phyloP scores from a whole-genome alignment of 2,113 vertebrate species.

The Halichoeres trimaculatus region DNA sequence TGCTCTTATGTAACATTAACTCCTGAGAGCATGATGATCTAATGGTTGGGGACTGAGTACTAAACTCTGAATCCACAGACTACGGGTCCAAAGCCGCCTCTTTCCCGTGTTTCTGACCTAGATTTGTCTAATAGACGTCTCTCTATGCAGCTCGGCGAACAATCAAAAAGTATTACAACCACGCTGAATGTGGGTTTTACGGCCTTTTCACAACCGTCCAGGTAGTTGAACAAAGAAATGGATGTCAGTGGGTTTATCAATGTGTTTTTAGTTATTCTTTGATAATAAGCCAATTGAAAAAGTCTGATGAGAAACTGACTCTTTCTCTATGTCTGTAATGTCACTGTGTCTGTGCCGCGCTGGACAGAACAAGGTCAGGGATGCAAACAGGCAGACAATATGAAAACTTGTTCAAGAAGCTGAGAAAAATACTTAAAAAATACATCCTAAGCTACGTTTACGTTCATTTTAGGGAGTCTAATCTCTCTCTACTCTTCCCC shows the following conservation, averaged over 20 bases:
- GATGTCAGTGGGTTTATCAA: background rate
- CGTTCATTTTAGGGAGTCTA: no score
- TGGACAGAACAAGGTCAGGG: background rate
- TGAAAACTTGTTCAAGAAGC: no score
- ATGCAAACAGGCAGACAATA: background rate
- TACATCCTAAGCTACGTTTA: no score
- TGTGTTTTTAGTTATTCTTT: background rate
- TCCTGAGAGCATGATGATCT: background rate
- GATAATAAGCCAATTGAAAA: no score
- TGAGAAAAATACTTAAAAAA: no score
- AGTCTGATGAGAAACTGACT: background rate
- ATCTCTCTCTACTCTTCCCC: no score
- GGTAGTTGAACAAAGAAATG: background rate
- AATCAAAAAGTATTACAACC: background rate
- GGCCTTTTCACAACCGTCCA: background rate
- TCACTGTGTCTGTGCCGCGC: background rate
- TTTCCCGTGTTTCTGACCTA: slow-evolving; percentile 28
- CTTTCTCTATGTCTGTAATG: background rate
- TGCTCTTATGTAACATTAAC: slow-evolving; percentile 12
- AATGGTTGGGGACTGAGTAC: background rate
- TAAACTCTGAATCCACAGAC: background rate
- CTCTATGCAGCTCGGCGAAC: background rate
- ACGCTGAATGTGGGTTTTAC: background rate
- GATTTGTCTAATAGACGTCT: slow-evolving; percentile 23
- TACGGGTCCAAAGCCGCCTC: background rate